These are phyloP conservation scores for Erythrocercus mccallii DNA, from an alignment of 2,113 vertebrate species.

Conservation along the genomic window DNA sequence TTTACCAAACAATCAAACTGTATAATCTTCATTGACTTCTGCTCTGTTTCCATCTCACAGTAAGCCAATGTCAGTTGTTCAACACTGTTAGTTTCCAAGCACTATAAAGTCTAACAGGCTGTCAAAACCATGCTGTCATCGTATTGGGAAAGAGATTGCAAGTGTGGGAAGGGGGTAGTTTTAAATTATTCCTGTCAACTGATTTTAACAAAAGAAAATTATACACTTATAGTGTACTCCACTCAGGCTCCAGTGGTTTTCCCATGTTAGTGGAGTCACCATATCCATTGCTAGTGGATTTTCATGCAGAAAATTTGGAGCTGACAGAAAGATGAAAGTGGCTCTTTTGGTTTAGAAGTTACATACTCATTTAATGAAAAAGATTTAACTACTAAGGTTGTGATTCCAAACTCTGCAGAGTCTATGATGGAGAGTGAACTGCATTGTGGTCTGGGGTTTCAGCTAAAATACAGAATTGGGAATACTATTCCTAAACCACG, in stretches of 20 bases:
- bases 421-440: background rate
- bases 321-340: background rate
- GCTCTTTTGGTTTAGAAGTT: background rate
- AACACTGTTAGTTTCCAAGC: background rate
- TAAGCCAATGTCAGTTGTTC: background rate
- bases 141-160: background rate
- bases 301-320: background rate
- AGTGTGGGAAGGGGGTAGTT: fast-evolving
- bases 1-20: background rate
- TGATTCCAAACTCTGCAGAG: background rate
- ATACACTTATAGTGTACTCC: background rate
- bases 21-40: background rate
- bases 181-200: background rate
- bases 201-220: background rate
- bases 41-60: background rate
- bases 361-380: background rate
- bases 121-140: background rate
- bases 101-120: background rate
- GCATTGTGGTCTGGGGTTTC: background rate
- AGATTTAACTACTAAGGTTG: background rate
- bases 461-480: background rate
- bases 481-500: background rate
- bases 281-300: fast-evolving
- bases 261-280: background rate
- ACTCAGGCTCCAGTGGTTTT: background rate